Conservation (phyloP, 2,113 vertebrate species). For the Thalassoma bifasciatum region DNA sequence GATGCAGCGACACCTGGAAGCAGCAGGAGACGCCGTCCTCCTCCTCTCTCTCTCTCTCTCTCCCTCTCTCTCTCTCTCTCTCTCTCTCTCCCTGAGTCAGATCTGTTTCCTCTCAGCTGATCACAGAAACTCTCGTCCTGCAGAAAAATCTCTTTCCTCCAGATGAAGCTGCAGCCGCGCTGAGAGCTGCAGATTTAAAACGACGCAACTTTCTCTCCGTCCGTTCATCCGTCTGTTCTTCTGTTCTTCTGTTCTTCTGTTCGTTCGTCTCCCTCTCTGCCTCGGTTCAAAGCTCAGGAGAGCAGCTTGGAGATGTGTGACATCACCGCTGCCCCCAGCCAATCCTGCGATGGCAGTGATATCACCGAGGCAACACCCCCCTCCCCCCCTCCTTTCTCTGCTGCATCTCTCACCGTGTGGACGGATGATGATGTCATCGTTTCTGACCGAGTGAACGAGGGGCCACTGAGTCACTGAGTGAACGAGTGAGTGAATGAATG, state of each 20-base stretch:
- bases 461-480: not conserved
- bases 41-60: too few species aligned
- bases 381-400: constrained; percentile 66
- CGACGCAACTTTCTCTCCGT: not conserved
- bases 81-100: not conserved
- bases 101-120: not conserved
- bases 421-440: constrained; percentile 84
- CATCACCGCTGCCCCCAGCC: constrained; percentile 90
- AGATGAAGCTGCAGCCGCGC: too few species aligned
- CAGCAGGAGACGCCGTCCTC: constrained; percentile 20
- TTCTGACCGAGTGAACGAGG: constrained; percentile 14
- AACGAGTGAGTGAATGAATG: not conserved
- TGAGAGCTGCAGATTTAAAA: not conserved
- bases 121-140: constrained; percentile 9
- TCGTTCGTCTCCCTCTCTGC: constrained; percentile 49
- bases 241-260: too few species aligned
- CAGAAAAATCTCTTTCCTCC: too few species aligned
- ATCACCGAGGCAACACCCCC: constrained; percentile 82
- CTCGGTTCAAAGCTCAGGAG: constrained; percentile 93
- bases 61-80: constrained; percentile 26
- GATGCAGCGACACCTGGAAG: not conserved
- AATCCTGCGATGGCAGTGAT: constrained; percentile 89
- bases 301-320: constrained; percentile 96
- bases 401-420: constrained; percentile 81
- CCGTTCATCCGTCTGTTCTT: too few species aligned